Conservation (phyloP, 2,113 vertebrate species). For the Caracal caracal region DNA sequence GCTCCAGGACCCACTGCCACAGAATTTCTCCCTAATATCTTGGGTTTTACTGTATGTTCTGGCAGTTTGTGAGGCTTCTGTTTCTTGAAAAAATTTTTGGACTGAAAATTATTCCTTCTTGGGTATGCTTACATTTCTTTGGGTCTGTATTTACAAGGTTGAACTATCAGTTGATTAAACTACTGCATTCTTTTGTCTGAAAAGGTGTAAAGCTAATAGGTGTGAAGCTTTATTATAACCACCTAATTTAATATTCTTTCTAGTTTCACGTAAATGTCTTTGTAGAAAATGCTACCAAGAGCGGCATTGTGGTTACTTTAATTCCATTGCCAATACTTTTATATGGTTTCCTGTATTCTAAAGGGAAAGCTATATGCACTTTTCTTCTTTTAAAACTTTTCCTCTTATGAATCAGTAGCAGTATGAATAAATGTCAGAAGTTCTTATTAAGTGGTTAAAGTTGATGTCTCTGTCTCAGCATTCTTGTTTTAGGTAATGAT, state of each 20-base stretch:
- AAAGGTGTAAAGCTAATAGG: slow-evolving; percentile 31
- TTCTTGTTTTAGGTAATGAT: slow-evolving; percentile 50
- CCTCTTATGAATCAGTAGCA: slow-evolving; percentile 78
- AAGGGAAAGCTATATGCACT: slow-evolving; percentile 63
- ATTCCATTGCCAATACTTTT: slow-evolving; percentile 78
- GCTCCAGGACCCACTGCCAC: neutral
- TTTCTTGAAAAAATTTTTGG: neutral
- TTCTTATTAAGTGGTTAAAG: slow-evolving; percentile 77
- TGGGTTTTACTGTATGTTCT: neutral
- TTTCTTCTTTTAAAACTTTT: slow-evolving; percentile 72
- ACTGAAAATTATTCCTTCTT: slow-evolving; percentile 20
- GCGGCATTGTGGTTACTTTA: slow-evolving; percentile 78
- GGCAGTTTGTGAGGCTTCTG: neutral
- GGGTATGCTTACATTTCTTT: neutral
- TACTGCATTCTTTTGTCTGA: neutral
- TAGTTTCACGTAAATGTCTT: slow-evolving; percentile 61
- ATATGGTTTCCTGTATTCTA: slow-evolving; percentile 82
- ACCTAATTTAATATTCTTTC: slow-evolving; percentile 75
- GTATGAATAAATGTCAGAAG: slow-evolving; percentile 70
- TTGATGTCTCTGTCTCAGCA: slow-evolving; percentile 48
- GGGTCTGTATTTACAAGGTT: neutral
- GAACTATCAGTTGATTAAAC: slow-evolving; percentile 12
- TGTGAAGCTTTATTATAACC: slow-evolving; percentile 54
- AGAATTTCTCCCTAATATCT: neutral
- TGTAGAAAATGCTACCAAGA: slow-evolving; percentile 69